Percentiles rank a stretch among this genome's conserved stretches.
Conservation (phyloP, 2,888 invertebrate species). For the Lobophora halterata region DNA sequence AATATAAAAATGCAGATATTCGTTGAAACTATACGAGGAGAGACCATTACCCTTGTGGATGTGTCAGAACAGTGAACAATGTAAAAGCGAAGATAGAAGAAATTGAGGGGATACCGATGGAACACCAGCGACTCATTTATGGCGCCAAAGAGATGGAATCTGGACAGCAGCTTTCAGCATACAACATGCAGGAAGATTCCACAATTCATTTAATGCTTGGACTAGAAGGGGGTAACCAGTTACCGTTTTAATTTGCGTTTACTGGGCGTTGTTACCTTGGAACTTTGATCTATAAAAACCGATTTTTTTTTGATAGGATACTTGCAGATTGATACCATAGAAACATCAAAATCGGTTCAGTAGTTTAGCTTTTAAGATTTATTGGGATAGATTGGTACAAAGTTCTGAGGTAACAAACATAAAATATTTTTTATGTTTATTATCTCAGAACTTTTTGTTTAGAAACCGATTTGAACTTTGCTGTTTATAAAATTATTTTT, state of each 20-base stretch:
- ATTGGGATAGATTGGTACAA: too few relatives aligned
- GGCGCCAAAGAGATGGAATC: conserved; percentile 17
- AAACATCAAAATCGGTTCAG: too few relatives aligned
- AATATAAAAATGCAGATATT: conserved; percentile 24
- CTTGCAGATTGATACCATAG: too few relatives aligned
- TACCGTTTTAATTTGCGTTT: not conserved
- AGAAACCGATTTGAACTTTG: too few relatives aligned
- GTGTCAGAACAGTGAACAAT: conserved; percentile 11
- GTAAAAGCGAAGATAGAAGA: conserved; percentile 17
- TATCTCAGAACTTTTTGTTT: too few relatives aligned
- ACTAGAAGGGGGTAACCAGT: conserved; percentile 15
- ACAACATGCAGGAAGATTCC: conserved; percentile 15
- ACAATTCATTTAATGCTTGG: conserved; percentile 19
- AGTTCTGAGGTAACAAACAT: too few relatives aligned
- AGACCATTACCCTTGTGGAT: conserved; percentile 17
- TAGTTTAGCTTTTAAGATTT: too few relatives aligned
- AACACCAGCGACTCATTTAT: conserved; percentile 17
- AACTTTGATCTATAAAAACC: too few relatives aligned
- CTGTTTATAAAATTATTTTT: too few relatives aligned
- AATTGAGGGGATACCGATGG: conserved; percentile 19
- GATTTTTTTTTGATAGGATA: too few relatives aligned
- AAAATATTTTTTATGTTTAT: too few relatives aligned
- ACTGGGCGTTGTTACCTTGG: too few relatives aligned
- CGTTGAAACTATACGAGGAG: conserved; percentile 13
- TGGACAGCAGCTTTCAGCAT: conserved; percentile 5